phyloP scores from a whole-genome alignment of 2,888 invertebrate species.

The Ennomos quercinarius region DNA sequence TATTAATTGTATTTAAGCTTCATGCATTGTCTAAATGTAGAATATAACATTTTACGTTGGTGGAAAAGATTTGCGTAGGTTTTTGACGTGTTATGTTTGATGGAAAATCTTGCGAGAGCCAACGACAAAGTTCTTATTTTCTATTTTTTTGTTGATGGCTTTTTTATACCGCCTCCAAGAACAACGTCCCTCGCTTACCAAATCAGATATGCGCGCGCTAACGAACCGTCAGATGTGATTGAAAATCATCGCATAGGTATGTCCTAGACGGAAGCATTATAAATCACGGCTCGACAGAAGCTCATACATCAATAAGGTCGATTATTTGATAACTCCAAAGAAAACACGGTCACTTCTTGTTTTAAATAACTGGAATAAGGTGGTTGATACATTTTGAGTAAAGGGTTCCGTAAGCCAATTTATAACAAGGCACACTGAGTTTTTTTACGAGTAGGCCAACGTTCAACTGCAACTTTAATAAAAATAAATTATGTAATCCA shows the following conservation, averaged over 20 bases:
- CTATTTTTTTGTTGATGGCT: neutral
- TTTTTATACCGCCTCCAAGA: slow-evolving; percentile 57
- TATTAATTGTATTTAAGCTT: too few relatives aligned
- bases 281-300: slow-evolving; percentile 80
- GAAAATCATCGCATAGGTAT: slow-evolving; percentile 83
- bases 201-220: slow-evolving; percentile 71
- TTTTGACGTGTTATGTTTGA: too few relatives aligned
- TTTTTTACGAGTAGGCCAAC: too few relatives aligned
- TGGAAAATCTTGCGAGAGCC: too few relatives aligned
- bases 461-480: too few relatives aligned
- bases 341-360: slow-evolving; percentile 67
- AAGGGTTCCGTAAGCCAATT: slow-evolving; percentile 25
- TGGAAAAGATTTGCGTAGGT: too few relatives aligned
- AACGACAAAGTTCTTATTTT: neutral
- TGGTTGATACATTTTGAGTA: slow-evolving; percentile 23
- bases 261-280: slow-evolving; percentile 84
- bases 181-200: slow-evolving; percentile 50
- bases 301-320: slow-evolving; percentile 82
- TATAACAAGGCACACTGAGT: too few relatives aligned
- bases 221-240: slow-evolving; percentile 84
- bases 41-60: too few relatives aligned
- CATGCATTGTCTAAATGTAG: too few relatives aligned
- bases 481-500: too few relatives aligned
- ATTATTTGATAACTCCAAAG: slow-evolving; percentile 80
- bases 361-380: slow-evolving; percentile 46